phyloP scores from a whole-genome alignment of 2,888 invertebrate genomes.

The Drosophila testacea region DNA sequence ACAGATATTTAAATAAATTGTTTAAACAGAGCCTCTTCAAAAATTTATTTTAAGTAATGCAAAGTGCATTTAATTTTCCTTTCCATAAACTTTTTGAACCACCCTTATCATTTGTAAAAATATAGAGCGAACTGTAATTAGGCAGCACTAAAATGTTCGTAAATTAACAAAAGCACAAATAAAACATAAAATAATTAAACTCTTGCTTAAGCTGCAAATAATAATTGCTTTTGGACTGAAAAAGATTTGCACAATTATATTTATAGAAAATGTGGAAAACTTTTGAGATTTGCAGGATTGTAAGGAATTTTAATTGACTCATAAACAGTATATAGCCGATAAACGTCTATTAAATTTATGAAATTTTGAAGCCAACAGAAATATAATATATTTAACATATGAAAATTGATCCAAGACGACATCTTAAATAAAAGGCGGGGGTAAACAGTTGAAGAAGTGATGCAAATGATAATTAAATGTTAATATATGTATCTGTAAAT shows the following conservation, averaged over 20 bases:
- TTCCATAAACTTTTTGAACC: not conserved
- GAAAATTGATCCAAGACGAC: constrained; percentile 17
- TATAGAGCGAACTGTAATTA: constrained; percentile 71
- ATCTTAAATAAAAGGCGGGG: not conserved
- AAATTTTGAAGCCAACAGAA: constrained; percentile 6
- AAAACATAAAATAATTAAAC: constrained; percentile 53
- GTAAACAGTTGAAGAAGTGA: constrained; percentile 8
- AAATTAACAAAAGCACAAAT: constrained; percentile 70
- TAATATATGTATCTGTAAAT: constrained; percentile 10
- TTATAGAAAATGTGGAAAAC: constrained; percentile 34
- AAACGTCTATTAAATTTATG: constrained; percentile 24
- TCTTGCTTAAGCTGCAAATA: constrained; percentile 43
- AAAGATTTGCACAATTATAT: constrained; percentile 26
- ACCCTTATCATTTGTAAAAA: constrained; percentile 37
- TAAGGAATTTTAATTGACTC: constrained; percentile 47
- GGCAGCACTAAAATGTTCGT: constrained; percentile 64
- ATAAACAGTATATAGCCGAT: constrained; percentile 18
- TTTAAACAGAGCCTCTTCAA: no score
- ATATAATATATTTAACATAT: not conserved
- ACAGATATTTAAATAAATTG: no score
- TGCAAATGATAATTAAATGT: constrained; percentile 12
- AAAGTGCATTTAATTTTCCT: not conserved
- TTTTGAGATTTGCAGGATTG: constrained; percentile 36
- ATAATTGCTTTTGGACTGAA: constrained; percentile 23
- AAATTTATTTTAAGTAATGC: no score